A percentile compares a stretch with the other conserved stretches of the same genome.
These are phyloP conservation scores for Aphelinus atriplicis DNA, from an alignment of 1,140 invertebrate genomes.

Conservation along the genomic window DNA sequence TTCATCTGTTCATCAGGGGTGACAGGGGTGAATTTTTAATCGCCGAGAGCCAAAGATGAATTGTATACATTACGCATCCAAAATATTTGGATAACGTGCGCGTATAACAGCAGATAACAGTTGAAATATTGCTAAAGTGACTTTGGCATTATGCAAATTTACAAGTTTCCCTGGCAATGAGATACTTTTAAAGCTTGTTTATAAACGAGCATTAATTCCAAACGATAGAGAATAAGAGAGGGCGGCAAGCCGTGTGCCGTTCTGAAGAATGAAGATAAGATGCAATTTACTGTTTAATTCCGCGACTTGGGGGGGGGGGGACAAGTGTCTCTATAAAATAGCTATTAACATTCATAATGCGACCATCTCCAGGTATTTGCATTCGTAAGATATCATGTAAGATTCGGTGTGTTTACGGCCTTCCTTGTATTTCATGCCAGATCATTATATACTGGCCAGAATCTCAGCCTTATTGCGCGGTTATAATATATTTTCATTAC, in stretches of 20 bases:
- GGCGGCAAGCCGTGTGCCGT: conserved; percentile 4
- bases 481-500: background rate
- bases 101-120: background rate
- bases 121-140: too few relatives aligned
- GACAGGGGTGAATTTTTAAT: too few relatives aligned
- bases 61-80: too few relatives aligned
- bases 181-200: too few relatives aligned
- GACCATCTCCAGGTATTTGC: background rate
- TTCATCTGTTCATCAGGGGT: too few relatives aligned
- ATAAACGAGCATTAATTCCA: conserved; percentile 7
- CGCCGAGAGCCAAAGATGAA: too few relatives aligned
- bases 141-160: too few relatives aligned
- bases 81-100: too few relatives aligned
- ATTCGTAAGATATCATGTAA: conserved; percentile 17
- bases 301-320: background rate
- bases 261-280: conserved; percentile 23
- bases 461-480: background rate
- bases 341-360: conserved; percentile 22
- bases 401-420: conserved; percentile 15
- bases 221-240: background rate
- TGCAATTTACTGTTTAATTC: conserved; percentile 25
- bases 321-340: background rate
- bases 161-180: too few relatives aligned
- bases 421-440: background rate
- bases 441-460: too few relatives aligned